phyloP scores from a whole-genome alignment of 2,888 invertebrate species.

The Philereme vetulata region DNA sequence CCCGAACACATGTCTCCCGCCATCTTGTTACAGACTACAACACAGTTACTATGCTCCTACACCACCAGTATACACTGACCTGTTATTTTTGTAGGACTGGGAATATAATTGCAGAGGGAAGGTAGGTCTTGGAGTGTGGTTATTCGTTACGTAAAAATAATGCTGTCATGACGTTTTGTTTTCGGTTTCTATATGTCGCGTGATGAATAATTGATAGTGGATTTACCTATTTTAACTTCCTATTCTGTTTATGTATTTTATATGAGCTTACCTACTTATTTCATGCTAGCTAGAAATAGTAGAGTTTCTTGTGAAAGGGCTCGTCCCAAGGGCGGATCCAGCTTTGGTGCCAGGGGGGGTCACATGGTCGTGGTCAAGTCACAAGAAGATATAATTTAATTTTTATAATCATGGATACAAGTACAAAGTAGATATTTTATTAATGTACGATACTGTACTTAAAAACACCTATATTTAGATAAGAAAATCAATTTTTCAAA shows the following conservation, averaged over 20 bases:
- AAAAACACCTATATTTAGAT: too few relatives aligned
- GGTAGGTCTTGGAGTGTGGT: conserved; percentile 32
- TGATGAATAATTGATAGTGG: conserved; percentile 21
- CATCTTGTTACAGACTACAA: conserved; percentile 53
- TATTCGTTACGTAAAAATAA: conserved; percentile 58
- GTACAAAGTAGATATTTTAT: too few relatives aligned
- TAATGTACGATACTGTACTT: too few relatives aligned
- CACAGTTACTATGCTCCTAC: too few relatives aligned
- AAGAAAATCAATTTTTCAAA: too few relatives aligned
- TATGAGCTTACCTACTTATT: background rate
- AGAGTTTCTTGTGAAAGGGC: too few relatives aligned
- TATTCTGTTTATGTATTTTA: conserved; percentile 6
- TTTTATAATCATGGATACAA: too few relatives aligned
- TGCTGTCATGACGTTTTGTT: conserved; percentile 39
- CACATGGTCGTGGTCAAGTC: too few relatives aligned
- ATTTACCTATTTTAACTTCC: conserved; percentile 15
- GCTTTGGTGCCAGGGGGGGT: too few relatives aligned
- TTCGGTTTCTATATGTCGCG: conserved; percentile 22
- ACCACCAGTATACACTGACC: conserved; percentile 60
- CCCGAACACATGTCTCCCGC: conserved; percentile 69
- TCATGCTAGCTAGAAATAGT: too few relatives aligned
- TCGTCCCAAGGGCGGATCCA: too few relatives aligned
- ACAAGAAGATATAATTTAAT: too few relatives aligned
- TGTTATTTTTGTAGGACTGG: conserved; percentile 22
- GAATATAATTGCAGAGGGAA: background rate